Evolutionary conservation across 1,140 invertebrate species (phyloP).

Genomic region (Halictus rubicundus): DNA sequence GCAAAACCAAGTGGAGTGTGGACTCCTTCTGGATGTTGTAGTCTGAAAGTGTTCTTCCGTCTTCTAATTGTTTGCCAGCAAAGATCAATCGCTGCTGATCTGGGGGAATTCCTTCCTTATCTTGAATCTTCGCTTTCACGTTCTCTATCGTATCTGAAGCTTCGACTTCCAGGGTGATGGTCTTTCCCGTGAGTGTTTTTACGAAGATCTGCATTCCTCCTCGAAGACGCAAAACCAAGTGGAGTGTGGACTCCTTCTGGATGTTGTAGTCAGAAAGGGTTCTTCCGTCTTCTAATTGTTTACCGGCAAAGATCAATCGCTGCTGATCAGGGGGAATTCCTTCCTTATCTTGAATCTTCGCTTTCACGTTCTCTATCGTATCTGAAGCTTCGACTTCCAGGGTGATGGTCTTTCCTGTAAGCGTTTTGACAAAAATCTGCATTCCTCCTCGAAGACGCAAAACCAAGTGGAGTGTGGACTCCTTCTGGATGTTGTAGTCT

Average conservation of each 20-base stretch:
- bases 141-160: constrained; percentile 28
- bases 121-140: constrained; percentile 26
- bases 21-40: constrained; percentile 90
- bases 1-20: constrained; percentile 80
- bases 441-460: constrained; percentile 70
- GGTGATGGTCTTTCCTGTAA: constrained; percentile 89
- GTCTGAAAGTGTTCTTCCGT: constrained; percentile 82
- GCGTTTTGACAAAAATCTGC: constrained; percentile 87
- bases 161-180: constrained; percentile 18
- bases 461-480: constrained; percentile 25
- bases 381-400: constrained; percentile 88
- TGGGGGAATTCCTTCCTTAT: constrained; percentile 82
- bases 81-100: constrained; percentile 87
- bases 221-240: constrained; percentile 6
- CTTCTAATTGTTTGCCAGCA: constrained; percentile 86
- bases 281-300: constrained; percentile 84
- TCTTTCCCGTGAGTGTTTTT: constrained; percentile 23
- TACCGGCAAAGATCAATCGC: constrained; percentile 87
- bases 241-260: constrained; percentile 50
- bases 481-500: constrained; percentile 78
- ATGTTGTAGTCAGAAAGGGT: constrained; percentile 77
- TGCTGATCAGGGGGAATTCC: constrained; percentile 87
- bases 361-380: constrained; percentile 88
- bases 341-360: constrained; percentile 87
- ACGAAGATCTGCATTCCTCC: constrained; percentile 20